Evolutionary conservation across 2,797 vertebrate species (phyloP).

Genomic region (Tapera naevia): DNA sequence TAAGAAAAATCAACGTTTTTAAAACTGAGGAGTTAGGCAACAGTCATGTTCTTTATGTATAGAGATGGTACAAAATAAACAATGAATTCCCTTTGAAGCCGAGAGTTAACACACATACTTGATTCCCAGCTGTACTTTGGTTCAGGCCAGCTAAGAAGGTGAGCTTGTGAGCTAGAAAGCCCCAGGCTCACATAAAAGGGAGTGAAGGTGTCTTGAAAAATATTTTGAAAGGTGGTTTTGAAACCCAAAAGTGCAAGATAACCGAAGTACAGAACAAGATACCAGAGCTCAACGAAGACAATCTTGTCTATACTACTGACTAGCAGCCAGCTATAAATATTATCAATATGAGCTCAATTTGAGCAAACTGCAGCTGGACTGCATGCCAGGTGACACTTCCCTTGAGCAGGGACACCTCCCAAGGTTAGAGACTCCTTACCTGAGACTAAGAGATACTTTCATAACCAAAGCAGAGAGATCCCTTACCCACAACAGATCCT

Average conservation of each 20-base stretch:
- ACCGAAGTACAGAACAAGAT: not conserved
- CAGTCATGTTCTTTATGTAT: not conserved
- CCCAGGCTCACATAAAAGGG: not conserved
- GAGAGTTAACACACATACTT: not conserved
- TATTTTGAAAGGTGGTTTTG: not conserved
- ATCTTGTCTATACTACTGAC: not conserved
- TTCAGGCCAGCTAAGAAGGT: not conserved
- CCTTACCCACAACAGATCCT: fast-evolving
- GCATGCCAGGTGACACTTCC: not conserved
- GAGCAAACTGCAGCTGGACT: not conserved
- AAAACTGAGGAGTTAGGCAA: not conserved
- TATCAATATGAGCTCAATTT: not conserved
- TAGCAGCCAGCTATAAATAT: not conserved
- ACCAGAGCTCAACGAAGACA: not conserved
- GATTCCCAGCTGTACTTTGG: not conserved
- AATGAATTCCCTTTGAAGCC: not conserved
- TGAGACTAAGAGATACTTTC: not conserved
- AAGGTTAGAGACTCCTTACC: not conserved
- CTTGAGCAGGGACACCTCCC: not conserved
- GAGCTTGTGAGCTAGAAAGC: not conserved
- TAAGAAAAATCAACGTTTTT: not conserved
- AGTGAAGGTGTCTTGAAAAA: not conserved
- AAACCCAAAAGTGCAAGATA: not conserved
- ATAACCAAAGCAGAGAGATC: not conserved
- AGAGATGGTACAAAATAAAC: not conserved